phyloP scores from a whole-genome alignment of 2,888 invertebrate species.

The Cataglyphis rosenhaueri region DNA sequence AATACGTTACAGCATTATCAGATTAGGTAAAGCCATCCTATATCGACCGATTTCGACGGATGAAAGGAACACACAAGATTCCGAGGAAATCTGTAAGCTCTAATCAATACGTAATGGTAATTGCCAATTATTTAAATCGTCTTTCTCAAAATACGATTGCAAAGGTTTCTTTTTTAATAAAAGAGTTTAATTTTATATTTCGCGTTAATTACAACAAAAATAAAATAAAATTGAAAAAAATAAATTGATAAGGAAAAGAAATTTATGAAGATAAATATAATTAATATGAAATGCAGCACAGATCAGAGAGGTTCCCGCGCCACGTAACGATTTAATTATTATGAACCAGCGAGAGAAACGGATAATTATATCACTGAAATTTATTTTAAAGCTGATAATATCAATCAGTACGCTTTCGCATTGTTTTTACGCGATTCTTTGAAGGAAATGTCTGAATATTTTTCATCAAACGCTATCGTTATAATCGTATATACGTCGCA shows the following conservation, averaged over 20 bases:
- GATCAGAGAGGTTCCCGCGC: background rate
- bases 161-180: background rate
- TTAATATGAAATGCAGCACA: background rate
- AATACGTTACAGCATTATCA: slow-evolving; percentile 24
- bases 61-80: slow-evolving; percentile 8
- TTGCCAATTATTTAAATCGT: background rate
- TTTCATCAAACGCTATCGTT: background rate
- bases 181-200: slow-evolving; percentile 8
- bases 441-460: background rate
- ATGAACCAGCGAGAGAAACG: slow-evolving; percentile 1
- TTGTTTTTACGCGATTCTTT: background rate
- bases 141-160: background rate
- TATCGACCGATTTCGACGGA: slow-evolving; percentile 30
- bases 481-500: background rate
- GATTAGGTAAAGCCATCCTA: slow-evolving; percentile 18
- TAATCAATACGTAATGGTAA: slow-evolving; percentile 8
- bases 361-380: background rate
- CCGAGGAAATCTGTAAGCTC: background rate
- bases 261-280: slow-evolving; percentile 6
- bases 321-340: slow-evolving; percentile 7
- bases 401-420: background rate
- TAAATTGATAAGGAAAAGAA: background rate
- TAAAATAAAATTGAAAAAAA: background rate
- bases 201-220: background rate
- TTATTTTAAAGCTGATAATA: background rate